phyloP scores from a whole-genome alignment of 2,113 vertebrate species.

The Ictalurus furcatus region DNA sequence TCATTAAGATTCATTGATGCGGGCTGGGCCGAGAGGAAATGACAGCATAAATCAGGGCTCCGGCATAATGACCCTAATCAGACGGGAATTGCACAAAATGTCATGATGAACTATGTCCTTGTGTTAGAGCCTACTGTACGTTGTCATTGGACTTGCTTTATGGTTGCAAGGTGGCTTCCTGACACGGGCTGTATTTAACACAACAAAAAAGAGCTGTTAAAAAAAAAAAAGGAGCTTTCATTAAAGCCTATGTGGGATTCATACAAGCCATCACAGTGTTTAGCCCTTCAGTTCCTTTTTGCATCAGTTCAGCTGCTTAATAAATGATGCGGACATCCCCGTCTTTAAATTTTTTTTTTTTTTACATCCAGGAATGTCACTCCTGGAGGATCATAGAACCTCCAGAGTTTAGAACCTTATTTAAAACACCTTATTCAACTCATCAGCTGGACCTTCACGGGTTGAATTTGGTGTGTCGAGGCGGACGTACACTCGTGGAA shows the following conservation, averaged over 20 bases:
- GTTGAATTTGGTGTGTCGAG: background rate
- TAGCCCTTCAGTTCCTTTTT: conserved; percentile 83
- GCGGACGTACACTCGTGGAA: background rate
- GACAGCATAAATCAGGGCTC: conserved; percentile 99
- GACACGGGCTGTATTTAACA: conserved; percentile 98
- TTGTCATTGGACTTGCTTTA: conserved; percentile 98
- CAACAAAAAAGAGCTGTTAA: conserved; percentile 94
- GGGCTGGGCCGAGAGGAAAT: conserved; percentile 99
- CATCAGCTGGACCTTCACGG: background rate
- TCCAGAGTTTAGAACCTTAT: background rate
- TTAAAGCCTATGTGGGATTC: conserved; percentile 86
- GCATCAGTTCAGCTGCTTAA: conserved; percentile 91
- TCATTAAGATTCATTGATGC: conserved; percentile 99
- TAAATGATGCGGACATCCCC: conserved; percentile 65
- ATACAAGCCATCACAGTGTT: conserved; percentile 89
- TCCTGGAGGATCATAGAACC: background rate
- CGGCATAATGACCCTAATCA: conserved; percentile 99
- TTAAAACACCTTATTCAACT: background rate
- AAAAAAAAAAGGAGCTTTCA: conserved; percentile 89
- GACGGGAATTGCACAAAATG: conserved; percentile 99
- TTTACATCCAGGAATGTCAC: conserved; percentile 55
- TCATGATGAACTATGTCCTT: conserved; percentile 99
- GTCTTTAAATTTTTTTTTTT: conserved; percentile 31
- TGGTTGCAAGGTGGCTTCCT: conserved; percentile 93
- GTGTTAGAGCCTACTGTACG: conserved; percentile 99